phyloP scores from a whole-genome alignment of 2,797 vertebrate genomes.

The Sebastes matsubarae region DNA sequence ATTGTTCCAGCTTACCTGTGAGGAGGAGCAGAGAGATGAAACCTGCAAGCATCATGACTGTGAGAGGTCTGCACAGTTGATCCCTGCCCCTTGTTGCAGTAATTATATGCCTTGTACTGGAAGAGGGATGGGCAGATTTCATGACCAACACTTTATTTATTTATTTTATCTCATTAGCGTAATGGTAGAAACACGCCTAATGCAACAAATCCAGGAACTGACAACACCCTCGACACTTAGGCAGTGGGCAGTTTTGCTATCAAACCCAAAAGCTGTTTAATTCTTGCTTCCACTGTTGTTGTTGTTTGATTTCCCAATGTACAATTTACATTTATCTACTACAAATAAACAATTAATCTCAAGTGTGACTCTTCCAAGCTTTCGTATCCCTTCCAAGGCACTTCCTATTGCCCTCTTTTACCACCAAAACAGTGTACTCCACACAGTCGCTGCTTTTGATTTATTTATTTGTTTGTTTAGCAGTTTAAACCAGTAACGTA shows the following conservation, averaged over 20 bases:
- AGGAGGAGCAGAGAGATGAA: constrained; percentile 32
- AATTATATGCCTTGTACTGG: not conserved
- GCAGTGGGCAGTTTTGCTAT: not conserved
- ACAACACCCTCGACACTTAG: not conserved
- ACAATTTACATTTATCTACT: not conserved
- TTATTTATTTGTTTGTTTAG: too few relatives aligned
- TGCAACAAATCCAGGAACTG: not conserved
- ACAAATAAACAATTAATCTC: not conserved
- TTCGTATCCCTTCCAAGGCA: not conserved
- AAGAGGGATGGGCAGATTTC: not conserved
- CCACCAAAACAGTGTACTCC: not conserved
- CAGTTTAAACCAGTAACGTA: too few relatives aligned
- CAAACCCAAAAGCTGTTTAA: not conserved
- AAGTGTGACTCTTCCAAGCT: not conserved
- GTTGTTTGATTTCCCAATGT: not conserved
- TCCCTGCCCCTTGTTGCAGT: not conserved
- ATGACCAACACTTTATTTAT: not conserved
- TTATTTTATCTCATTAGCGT: not conserved
- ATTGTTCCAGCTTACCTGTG: constrained; percentile 23
- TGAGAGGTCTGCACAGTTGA: not conserved
- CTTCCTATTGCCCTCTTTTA: not conserved
- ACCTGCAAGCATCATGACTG: not conserved
- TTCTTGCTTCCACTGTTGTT: not conserved
- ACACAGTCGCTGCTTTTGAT: not conserved
- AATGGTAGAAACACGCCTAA: not conserved